Conservation (phyloP, 1,140 invertebrate species). For the Halictus rubicundus region DNA sequence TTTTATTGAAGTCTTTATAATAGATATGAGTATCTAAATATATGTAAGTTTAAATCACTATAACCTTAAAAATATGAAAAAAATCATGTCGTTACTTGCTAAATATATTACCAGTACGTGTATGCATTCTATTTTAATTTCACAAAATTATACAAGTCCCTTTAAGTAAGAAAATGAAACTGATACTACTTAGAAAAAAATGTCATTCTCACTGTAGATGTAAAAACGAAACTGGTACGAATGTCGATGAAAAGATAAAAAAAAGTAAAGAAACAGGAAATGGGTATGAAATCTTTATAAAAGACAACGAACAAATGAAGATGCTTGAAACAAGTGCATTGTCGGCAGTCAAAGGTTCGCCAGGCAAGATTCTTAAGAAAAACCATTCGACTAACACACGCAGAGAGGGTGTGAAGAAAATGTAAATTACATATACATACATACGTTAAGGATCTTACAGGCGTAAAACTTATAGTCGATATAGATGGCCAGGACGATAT, state of each 20-base stretch:
- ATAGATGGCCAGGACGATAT: conserved; percentile 10
- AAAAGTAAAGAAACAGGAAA: not conserved
- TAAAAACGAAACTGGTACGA: not conserved
- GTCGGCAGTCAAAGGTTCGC: not conserved
- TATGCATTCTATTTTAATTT: not conserved
- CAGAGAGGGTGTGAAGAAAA: conserved; percentile 6
- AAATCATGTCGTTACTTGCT: not conserved
- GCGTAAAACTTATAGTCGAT: conserved; percentile 4
- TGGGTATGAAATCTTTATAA: not conserved
- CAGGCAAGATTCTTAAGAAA: not conserved
- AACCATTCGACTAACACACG: not conserved
- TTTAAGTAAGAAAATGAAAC: not conserved
- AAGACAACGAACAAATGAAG: not conserved
- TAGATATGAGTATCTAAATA: conserved; percentile 31
- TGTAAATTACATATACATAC: not conserved
- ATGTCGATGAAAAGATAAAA: no score
- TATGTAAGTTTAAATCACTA: conserved; percentile 13
- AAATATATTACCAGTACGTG: not conserved
- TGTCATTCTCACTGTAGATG: not conserved
- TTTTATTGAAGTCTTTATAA: conserved; percentile 9
- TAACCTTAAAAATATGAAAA: not conserved
- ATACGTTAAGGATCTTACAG: not conserved
- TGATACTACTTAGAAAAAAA: not conserved
- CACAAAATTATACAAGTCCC: not conserved
- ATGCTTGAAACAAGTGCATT: not conserved